Base-by-base conservation (phyloP, 30 jellyfish, hydroid and myxozoan genomes). In the Cassiopea xamachana region DNA sequence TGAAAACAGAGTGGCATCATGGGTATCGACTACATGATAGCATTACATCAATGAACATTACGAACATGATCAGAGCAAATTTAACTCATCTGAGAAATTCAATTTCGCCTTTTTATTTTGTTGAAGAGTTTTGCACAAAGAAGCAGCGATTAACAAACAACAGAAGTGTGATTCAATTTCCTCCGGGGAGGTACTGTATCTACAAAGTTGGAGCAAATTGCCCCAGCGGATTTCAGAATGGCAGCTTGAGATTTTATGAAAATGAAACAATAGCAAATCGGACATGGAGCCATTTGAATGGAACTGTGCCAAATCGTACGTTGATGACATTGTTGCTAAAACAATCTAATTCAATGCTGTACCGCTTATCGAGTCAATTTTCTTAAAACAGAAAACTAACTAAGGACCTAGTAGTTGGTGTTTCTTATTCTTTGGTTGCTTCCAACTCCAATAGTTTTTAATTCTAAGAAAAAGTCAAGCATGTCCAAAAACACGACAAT, bases 161-260 rank as follows among this genome's bases (percentile, higher is more conserved):
- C 1, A 83, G 60, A 44, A 47, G 16, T 16, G 48, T 19, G 27
- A 69, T 16, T 39, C 4, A 8, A 10, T 89, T 89, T 48, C 97
- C 97, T 48, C 81, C 87, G 10, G 97, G 97, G 1, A 48, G 60
- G 79, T 89, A 89, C 59, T 89, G 97, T 59, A 80, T 89, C 60
- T 81, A 80, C 80, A 81, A 72, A 72, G 72, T 46, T 8, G 88
- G 84, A 7, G 83, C 46, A 4, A 6, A 46, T 48, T 89, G 97
- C 51, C 97, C 97, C 0, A 46, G 16, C 14, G 97, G 92, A 48
- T 83, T 89, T 75, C 86, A 73, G 64, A 43, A 62, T 64, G 97
- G 97, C 6, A 67, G 79, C 46, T 44, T 78, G 71, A 79, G 78
- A 48, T 88, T 88, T 69, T 79, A 10, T 82, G 91, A 88, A 69